Conservation (phyloP, 1,140 invertebrate species). For the Pseudomyrmex gracilis region DNA sequence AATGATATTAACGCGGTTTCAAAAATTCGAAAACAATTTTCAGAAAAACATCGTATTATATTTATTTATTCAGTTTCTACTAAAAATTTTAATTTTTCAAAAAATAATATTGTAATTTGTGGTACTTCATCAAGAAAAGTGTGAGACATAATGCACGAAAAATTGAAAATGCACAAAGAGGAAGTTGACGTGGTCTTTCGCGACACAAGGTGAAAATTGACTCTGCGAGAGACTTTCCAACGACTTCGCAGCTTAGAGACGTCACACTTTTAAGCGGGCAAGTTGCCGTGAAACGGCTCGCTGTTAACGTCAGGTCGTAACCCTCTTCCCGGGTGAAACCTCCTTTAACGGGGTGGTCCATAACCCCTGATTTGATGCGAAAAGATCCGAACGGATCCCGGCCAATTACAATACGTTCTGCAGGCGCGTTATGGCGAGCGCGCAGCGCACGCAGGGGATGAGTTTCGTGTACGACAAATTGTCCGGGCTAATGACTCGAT, state of each 20-base stretch:
- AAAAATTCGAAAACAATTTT: too few relatives aligned
- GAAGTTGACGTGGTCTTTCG: too few relatives aligned
- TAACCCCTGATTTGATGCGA: not conserved
- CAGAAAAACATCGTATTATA: too few relatives aligned
- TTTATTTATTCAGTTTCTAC: too few relatives aligned
- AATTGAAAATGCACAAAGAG: too few relatives aligned
- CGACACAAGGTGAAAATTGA: not conserved
- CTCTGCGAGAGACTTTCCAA: not conserved
- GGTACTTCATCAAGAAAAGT: too few relatives aligned
- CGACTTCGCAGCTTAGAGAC: not conserved
- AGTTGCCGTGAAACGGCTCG: not conserved
- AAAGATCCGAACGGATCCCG: not conserved
- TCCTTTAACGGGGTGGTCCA: not conserved
- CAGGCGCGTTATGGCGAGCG: not conserved
- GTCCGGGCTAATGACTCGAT: slow-evolving; percentile 42
- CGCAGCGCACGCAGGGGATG: not conserved
- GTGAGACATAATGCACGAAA: too few relatives aligned
- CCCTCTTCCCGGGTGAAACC: not conserved
- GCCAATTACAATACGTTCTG: slow-evolving; percentile 20
- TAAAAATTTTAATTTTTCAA: too few relatives aligned
- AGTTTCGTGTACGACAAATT: slow-evolving; percentile 36
- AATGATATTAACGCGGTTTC: too few relatives aligned
- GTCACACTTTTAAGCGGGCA: slow-evolving; percentile 8
- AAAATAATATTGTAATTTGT: too few relatives aligned
- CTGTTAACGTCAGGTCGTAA: not conserved